Evolutionary conservation across 92 coral and sea anemone genomes (phyloP), one percentile per base, ranked within the genome.

Genomic region (Epizoanthus ramosus): DNA sequence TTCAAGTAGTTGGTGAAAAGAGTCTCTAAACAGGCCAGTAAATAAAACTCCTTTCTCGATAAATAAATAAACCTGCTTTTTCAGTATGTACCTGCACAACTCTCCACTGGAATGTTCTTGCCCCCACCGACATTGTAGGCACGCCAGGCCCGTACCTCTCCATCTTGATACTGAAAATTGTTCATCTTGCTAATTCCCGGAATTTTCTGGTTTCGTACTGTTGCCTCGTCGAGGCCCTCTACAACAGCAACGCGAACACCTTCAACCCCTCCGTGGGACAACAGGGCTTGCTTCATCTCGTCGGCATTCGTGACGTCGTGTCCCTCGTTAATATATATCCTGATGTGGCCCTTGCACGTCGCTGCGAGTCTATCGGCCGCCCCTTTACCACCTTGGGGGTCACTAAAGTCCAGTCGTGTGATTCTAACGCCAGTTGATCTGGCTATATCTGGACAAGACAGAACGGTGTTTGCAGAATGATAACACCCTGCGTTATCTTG

Each of bases 401-500:
- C 85, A 63, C 85, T 81, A 43, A 81, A 81, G 22, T 81, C 85
- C 28, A 81, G 13, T 15, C 35, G 45, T 5, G 47, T 53, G 31
- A 80, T 76, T 65, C 67, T 80, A 39, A 80, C 67, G 28, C 85
- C 85, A 6, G 77, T 80, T 19, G 75, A 25, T 37, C 22, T 41
- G 35, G 47, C 85, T 21, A 80, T 80, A 14, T 17, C 37, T 21
- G 31, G 23, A 65, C 85, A 67, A 8, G 85, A 75, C 15, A 61
- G 63, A 19, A 81, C 58, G 63, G 73, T 81, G 35, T 80, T 58
- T 31, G 84, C 84, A 43, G 57, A 21, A 57, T 81, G 85, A 25
- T 81, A 81, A 63, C 85, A 69, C 1, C 85, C 85, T 45, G 79
- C 85, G 31, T 81, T 81, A 54, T 81, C 85, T 14, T 81, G 85